phyloP scores from a whole-genome alignment of 92 coral and sea anemone genomes.

The Umimayanthus kanabou region DNA sequence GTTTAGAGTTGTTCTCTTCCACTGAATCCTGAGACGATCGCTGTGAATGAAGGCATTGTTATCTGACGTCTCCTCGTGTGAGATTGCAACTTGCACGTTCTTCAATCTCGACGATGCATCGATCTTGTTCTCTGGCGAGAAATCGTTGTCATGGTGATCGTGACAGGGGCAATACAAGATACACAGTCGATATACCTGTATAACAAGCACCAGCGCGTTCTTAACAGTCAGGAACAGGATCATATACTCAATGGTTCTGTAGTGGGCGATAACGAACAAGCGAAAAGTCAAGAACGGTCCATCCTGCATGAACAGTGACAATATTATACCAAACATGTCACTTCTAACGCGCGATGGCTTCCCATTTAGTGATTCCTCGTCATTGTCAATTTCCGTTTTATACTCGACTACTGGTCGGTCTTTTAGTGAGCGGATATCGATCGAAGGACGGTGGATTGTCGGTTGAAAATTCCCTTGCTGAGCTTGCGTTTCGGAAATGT shows the following conservation, averaged over 20 bases:
- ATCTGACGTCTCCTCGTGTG: slow-evolving; percentile 65
- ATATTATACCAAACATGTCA: slow-evolving; percentile 77
- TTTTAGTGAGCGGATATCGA: slow-evolving; percentile 18
- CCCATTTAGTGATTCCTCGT: slow-evolving; percentile 3
- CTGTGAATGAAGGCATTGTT: slow-evolving; percentile 8
- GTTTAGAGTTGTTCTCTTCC: slow-evolving; percentile 52
- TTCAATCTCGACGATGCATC: slow-evolving; percentile 78
- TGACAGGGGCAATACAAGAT: slow-evolving; percentile 89
- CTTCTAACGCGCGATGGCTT: slow-evolving; percentile 69
- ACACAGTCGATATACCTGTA: slow-evolving; percentile 90
- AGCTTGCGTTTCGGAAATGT: not conserved
- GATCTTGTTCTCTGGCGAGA: slow-evolving; percentile 89
- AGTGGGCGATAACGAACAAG: slow-evolving; percentile 86
- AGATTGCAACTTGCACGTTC: slow-evolving; percentile 91
- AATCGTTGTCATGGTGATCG: slow-evolving; percentile 93
- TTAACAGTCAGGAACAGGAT: slow-evolving; percentile 92
- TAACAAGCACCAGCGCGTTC: slow-evolving; percentile 83
- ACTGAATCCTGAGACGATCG: slow-evolving; percentile 57
- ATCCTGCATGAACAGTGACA: slow-evolving; percentile 90
- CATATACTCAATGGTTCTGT: slow-evolving; percentile 92
- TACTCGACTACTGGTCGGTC: slow-evolving; percentile 33
- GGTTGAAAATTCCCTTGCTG: slow-evolving; percentile 6
- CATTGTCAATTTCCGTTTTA: slow-evolving; percentile 44
- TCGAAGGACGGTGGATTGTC: slow-evolving; percentile 24
- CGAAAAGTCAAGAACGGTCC: slow-evolving; percentile 93